Conservation (phyloP, 2,113 vertebrate genomes). For the Microtus pennsylvanicus region DNA sequence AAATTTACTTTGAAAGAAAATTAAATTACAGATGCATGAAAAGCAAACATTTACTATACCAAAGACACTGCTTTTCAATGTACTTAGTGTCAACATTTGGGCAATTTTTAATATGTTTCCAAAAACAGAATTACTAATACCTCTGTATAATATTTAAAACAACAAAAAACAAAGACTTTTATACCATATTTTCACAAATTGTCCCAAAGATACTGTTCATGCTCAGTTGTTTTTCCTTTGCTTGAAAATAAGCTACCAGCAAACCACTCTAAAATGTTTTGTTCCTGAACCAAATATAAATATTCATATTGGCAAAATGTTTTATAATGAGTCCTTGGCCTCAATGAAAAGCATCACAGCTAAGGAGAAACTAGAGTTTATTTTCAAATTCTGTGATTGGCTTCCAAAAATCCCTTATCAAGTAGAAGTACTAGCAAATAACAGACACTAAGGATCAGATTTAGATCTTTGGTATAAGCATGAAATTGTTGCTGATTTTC, state of each 20-base stretch:
- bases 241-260: conserved; percentile 70
- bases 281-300: conserved; percentile 63
- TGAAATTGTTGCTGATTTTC: conserved; percentile 72
- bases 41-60: conserved; percentile 78
- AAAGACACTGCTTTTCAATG: conserved; percentile 77
- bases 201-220: conserved; percentile 63
- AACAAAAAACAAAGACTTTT: conserved; percentile 79
- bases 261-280: conserved; percentile 68
- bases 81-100: conserved; percentile 73
- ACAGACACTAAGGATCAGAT: conserved; percentile 64
- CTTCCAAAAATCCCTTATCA: conserved; percentile 50
- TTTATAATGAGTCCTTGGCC: conserved; percentile 73
- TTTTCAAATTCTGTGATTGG: conserved; percentile 54
- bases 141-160: conserved; percentile 73
- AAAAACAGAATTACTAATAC: conserved; percentile 75
- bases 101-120: conserved; percentile 71
- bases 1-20: conserved; percentile 83
- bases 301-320: conserved; percentile 66
- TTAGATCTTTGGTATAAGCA: conserved; percentile 86
- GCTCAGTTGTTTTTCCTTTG: conserved; percentile 64
- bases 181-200: conserved; percentile 69
- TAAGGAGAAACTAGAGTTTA: conserved; percentile 56
- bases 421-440: conserved; percentile 60
- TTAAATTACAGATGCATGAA: conserved; percentile 77
- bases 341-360: conserved; percentile 59